phyloP scores from a whole-genome alignment of 2,888 invertebrate genomes.

The Petrophora chlorosata region DNA sequence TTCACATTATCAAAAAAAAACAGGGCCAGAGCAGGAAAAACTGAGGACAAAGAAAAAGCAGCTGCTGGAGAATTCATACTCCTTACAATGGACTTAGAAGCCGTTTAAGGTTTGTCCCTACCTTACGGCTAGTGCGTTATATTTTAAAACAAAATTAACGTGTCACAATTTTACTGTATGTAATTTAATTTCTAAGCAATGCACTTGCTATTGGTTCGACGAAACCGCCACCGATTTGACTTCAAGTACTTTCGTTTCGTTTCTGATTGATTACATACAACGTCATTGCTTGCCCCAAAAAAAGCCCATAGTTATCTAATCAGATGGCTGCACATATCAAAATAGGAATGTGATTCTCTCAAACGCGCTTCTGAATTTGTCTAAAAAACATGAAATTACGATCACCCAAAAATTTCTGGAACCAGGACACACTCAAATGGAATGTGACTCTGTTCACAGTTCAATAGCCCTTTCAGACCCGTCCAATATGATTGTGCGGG shows the following conservation, averaged over 20 bases:
- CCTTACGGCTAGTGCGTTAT: conserved; percentile 9
- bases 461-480: too few relatives aligned
- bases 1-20: conserved; percentile 7
- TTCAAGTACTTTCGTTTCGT: conserved; percentile 36
- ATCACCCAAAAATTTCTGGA: conserved; percentile 20
- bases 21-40: too few relatives aligned
- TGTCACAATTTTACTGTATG: conserved; percentile 39
- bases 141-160: conserved; percentile 36
- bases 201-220: too few relatives aligned
- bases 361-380: conserved; percentile 14
- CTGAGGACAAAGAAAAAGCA: conserved; percentile 34
- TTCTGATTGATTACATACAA: conserved; percentile 34
- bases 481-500: too few relatives aligned
- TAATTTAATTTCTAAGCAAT: conserved; percentile 26
- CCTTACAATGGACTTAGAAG: conserved; percentile 37
- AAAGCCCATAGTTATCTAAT: conserved; percentile 17
- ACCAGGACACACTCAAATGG: conserved; percentile 20
- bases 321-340: conserved; percentile 19
- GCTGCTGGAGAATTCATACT: conserved; percentile 34
- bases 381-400: conserved; percentile 7
- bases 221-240: conserved; percentile 32
- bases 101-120: conserved; percentile 37
- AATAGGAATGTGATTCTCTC: conserved; percentile 8
- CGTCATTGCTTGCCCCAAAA: conserved; percentile 13
- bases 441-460: conserved; percentile 16